phyloP scores from a whole-genome alignment of 2,113 vertebrate genomes.

The Recurvirostra avosetta region DNA sequence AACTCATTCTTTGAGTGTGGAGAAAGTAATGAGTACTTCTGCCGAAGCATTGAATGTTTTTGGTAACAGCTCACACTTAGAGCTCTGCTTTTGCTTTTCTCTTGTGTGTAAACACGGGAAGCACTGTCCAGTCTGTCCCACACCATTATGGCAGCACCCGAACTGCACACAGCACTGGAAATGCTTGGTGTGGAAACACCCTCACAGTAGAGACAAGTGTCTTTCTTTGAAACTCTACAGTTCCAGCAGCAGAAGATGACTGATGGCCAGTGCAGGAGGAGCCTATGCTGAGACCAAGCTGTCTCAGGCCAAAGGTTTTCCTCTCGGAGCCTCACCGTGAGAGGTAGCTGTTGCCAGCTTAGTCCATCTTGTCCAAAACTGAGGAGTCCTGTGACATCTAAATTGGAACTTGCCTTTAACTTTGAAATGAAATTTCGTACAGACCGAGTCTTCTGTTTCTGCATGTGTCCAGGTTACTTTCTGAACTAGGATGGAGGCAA shows the following conservation, averaged over 20 bases:
- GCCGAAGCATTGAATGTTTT: background rate
- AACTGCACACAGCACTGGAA: background rate
- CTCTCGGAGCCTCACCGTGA: accelerated
- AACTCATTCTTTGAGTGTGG: background rate
- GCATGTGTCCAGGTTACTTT: background rate
- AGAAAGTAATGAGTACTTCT: background rate
- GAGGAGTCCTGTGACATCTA: no score
- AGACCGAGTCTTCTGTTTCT: background rate
- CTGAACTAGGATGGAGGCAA: background rate
- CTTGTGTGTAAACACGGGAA: accelerated
- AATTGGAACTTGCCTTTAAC: background rate
- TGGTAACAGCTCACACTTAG: background rate
- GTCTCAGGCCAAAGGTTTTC: background rate
- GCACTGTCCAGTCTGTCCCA: no score
- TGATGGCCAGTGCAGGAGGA: background rate
- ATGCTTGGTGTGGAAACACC: accelerated
- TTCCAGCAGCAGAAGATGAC: background rate
- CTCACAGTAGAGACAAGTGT: background rate
- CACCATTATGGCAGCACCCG: background rate
- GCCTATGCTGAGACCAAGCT: background rate
- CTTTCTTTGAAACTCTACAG: background rate
- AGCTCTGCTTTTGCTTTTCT: background rate
- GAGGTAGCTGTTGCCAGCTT: accelerated
- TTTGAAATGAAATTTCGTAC: background rate
- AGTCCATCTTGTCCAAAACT: background rate